Conservation (phyloP, 2,113 vertebrate species). For the Centropus unirufus region DNA sequence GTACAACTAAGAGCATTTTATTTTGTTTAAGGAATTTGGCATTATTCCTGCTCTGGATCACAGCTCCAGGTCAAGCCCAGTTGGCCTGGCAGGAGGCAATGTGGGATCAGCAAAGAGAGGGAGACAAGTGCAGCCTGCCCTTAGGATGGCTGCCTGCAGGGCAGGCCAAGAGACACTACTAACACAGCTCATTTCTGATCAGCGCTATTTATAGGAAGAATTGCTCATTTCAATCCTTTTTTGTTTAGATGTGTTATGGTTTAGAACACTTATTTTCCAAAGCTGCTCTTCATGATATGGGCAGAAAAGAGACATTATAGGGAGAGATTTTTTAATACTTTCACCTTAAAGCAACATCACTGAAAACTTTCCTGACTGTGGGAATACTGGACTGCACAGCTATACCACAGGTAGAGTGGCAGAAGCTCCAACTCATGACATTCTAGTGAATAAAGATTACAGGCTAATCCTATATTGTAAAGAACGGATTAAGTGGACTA, state of each 20-base stretch:
- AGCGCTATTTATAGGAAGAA: neutral
- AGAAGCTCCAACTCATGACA: neutral
- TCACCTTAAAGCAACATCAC: neutral
- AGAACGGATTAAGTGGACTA: conserved; percentile 35
- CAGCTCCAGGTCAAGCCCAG: neutral
- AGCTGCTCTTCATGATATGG: neutral
- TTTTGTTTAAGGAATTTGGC: neutral
- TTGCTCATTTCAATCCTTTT: neutral
- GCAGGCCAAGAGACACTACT: neutral
- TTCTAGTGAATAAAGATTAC: conserved; percentile 35
- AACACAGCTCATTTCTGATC: neutral
- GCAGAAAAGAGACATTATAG: neutral
- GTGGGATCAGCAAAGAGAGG: neutral
- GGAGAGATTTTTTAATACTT: neutral
- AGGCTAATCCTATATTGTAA: conserved; percentile 20
- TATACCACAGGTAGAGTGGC: neutral
- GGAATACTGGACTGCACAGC: neutral
- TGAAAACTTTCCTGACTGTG: neutral
- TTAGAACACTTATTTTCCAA: neutral
- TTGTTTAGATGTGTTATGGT: neutral
- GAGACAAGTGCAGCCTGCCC: neutral
- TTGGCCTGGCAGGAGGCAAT: neutral
- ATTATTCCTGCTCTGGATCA: neutral
- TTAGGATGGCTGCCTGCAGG: neutral
- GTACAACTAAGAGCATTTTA: neutral